Conservation (phyloP, 2,113 vertebrate species). For the Hystrix cristata region DNA sequence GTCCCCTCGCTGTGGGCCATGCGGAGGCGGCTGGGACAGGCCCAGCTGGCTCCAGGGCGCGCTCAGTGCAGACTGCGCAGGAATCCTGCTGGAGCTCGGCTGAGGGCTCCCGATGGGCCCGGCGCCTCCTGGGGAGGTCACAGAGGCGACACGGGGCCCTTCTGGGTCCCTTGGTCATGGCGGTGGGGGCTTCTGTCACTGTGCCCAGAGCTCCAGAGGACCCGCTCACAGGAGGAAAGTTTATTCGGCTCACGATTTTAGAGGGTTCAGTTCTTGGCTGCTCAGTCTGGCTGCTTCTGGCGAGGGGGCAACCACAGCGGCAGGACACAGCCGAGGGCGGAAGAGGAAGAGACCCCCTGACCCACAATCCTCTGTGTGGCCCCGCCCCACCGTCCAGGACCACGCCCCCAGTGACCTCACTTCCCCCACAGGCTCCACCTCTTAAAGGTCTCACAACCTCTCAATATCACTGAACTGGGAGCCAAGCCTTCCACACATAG, state of each 20-base stretch:
- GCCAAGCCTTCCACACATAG: not conserved
- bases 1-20: not conserved
- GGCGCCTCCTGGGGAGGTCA: not conserved
- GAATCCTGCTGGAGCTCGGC: not conserved
- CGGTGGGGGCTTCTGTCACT: not conserved
- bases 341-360: not conserved
- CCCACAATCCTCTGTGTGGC: not conserved
- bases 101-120: not conserved
- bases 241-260: not conserved
- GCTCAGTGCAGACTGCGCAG: not conserved
- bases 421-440: not conserved
- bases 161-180: not conserved
- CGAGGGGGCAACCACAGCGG: not conserved
- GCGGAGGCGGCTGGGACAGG: not conserved
- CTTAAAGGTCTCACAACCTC: not conserved
- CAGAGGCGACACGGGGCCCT: not conserved
- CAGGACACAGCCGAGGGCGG: not conserved
- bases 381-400: not conserved
- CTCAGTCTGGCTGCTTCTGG: not conserved
- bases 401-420: not conserved
- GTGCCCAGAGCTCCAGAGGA: not conserved
- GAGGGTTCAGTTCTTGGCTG: not conserved
- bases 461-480: not conserved
- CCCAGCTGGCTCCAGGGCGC: not conserved
- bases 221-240: not conserved